A percentile compares a stretch with the other conserved stretches of the same genome.
phyloP scores from a whole-genome alignment of 1,140 invertebrate genomes.

The Drosophila mojavensis region DNA sequence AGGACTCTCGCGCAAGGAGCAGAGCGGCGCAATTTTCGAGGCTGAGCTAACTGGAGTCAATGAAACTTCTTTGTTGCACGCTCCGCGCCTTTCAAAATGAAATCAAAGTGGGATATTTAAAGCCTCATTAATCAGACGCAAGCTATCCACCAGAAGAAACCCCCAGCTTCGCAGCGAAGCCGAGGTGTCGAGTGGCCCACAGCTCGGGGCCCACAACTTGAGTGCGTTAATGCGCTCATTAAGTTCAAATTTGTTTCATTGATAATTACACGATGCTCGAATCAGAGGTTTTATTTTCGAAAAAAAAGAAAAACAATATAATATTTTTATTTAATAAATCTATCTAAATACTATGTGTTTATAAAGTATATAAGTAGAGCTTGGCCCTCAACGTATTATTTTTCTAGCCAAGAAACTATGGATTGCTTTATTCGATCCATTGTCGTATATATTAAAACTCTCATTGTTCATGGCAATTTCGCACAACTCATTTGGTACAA shows the following conservation, averaged over 20 bases:
- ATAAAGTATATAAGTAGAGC: no score
- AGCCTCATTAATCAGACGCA: conserved; percentile 80
- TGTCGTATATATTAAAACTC: no score
- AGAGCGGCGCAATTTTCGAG: conserved; percentile 57
- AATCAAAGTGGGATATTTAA: conserved; percentile 84
- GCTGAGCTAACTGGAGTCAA: conserved; percentile 66
- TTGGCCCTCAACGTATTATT: no score
- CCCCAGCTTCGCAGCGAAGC: conserved; percentile 11
- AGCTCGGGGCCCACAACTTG: conserved; percentile 9
- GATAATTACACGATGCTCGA: conserved; percentile 64
- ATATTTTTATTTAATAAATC: background rate
- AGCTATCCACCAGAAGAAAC: conserved; percentile 34
- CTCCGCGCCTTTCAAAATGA: conserved; percentile 75
- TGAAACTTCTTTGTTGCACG: conserved; percentile 79
- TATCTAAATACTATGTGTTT: background rate
- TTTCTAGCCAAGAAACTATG: background rate
- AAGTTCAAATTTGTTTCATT: conserved; percentile 77
- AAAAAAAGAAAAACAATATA: no score
- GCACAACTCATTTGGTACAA: no score
- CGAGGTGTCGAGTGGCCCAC: conserved; percentile 39
- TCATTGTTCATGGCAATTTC: no score
- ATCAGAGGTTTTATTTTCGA: background rate
- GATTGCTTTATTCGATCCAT: no score
- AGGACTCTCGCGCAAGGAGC: conserved; percentile 29
- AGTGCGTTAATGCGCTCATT: conserved; percentile 71